phyloP scores from a whole-genome alignment of 2,113 vertebrate genomes.

The Nothoprocta perdicaria region DNA sequence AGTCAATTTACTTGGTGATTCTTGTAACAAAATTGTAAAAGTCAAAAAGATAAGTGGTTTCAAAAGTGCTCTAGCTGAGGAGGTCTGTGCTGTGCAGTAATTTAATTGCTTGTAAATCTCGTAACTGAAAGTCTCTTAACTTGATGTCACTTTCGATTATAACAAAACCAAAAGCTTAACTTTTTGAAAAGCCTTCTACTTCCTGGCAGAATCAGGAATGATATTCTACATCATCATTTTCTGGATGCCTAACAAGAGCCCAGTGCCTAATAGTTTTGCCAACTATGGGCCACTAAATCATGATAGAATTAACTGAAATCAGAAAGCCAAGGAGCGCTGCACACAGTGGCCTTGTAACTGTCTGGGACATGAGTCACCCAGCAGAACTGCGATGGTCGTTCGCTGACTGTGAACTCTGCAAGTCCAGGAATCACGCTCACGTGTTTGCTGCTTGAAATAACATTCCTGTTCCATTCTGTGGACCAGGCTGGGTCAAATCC shows the following conservation, averaged over 20 bases:
- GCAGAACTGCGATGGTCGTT: background rate
- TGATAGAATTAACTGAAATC: background rate
- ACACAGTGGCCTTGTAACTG: rapidly evolving
- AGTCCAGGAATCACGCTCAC: background rate
- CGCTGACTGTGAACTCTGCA: background rate
- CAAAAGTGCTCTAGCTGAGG: background rate
- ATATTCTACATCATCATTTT: background rate
- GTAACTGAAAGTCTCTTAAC: background rate
- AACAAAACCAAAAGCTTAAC: background rate
- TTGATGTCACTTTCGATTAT: background rate
- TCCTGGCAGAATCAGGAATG: background rate
- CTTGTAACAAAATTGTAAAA: background rate
- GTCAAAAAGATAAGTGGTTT: background rate
- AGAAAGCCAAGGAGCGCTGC: rapidly evolving
- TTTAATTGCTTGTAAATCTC: background rate
- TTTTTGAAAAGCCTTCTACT: background rate
- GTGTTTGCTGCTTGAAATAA: background rate
- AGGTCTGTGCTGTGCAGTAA: background rate
- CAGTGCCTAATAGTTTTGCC: background rate
- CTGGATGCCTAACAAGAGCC: background rate
- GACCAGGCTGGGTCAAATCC: background rate
- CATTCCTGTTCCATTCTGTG: background rate
- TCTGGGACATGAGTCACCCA: background rate
- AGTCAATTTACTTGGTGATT: background rate
- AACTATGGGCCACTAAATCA: background rate